Evolutionary conservation across 35 echinoderm and acorn worm genomes (phyloP), one percentile per base, ranked within the genome.

Genomic region (Amphiura filiformis): DNA sequence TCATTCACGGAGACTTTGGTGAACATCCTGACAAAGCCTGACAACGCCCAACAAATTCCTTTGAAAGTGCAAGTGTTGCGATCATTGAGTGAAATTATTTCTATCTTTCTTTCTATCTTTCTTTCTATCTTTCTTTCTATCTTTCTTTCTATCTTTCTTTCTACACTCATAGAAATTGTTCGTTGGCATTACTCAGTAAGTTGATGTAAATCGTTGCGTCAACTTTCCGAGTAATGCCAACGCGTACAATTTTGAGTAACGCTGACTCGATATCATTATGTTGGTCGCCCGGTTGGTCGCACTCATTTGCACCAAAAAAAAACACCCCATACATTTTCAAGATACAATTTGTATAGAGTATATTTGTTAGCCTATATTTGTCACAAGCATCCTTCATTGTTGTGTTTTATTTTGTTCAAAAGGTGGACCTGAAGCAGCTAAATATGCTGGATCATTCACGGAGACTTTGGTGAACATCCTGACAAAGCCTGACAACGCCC

Each of bases 381-480:
- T n/a, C n/a, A n/a, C n/a, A n/a, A n/a, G n/a, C n/a, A n/a, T n/a
- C n/a, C n/a, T n/a, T n/a, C n/a, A n/a, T 47, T 17, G 41, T 9
- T 47, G 5, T 47, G 41, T 4, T 47, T 47, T 47, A 17, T 47
- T 32, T 83, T 80, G 38, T 14, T 32, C 35, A 31, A 33, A 49
- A 98, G 96, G 96, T 20, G 96, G 96, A 18, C 83, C 81, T 17
- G 96, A 98, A 37, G 92, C 93, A 0, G 87, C 92, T 0, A 94
- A 94, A 80, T 79, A 56, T 57, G 92, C 96, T 22, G 96, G 86
- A 15, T 78, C 82, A 31, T 87, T 85, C 57, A 65, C 94, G 17
- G 81, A 88, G 30, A 84, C 79, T 36, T 34, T 98, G n/a, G 52
- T 92, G 17, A 39, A 75, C 3, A 89, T 86, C 36, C 28, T 94